phyloP scores from a whole-genome alignment of 2,113 vertebrate species.

The Gnathonemus echidnorhynchus region DNA sequence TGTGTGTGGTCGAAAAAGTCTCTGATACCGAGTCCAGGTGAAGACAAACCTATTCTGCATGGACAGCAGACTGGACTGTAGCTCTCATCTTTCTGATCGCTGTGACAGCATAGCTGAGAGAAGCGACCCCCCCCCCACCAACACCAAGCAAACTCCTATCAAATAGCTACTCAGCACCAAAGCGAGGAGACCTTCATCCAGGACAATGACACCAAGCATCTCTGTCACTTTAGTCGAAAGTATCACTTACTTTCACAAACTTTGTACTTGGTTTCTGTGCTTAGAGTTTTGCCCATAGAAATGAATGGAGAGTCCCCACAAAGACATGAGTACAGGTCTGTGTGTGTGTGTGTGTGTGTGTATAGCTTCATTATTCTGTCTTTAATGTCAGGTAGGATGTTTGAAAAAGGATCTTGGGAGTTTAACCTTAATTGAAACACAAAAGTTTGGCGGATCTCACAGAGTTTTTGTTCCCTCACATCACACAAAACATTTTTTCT shows the following conservation, averaged over 20 bases:
- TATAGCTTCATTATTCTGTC: neutral
- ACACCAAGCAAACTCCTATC: neutral
- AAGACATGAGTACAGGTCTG: too few relatives aligned
- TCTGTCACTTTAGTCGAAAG: neutral
- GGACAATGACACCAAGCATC: neutral
- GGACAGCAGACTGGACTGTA: neutral
- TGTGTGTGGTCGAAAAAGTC: neutral
- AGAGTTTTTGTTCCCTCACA: neutral
- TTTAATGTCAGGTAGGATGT: constrained; percentile 6
- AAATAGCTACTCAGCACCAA: neutral
- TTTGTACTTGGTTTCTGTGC: neutral
- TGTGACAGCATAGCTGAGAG: neutral
- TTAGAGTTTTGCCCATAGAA: too few relatives aligned
- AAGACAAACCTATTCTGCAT: neutral
- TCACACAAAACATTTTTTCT: neutral
- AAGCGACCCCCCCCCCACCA: neutral
- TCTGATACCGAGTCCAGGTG: neutral
- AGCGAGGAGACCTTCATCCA: neutral
- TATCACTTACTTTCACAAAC: neutral
- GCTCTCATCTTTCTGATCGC: neutral
- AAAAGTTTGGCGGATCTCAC: neutral
- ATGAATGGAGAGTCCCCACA: too few relatives aligned
- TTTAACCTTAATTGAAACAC: neutral
- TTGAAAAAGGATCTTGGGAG: neutral
- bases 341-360: neutral